Conservation (phyloP, 2,113 vertebrate species). For the Sphyrna mokarran region DNA sequence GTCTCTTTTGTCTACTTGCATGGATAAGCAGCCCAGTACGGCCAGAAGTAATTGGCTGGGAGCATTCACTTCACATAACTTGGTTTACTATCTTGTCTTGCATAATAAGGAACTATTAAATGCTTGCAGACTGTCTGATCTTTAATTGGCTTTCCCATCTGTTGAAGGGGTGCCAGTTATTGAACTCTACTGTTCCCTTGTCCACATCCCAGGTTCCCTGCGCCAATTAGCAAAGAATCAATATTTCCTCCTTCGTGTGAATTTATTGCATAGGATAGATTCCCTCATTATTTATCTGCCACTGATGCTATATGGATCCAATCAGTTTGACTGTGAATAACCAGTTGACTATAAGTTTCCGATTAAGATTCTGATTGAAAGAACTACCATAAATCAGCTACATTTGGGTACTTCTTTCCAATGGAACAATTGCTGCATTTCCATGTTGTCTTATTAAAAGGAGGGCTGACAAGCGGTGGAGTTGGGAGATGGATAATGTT, state of each 20-base stretch:
- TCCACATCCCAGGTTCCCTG: background rate
- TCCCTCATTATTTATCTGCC: background rate
- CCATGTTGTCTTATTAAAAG: background rate
- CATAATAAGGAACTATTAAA: background rate
- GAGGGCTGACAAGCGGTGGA: background rate
- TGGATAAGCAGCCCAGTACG: background rate
- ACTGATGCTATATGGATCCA: background rate
- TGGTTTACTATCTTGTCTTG: background rate
- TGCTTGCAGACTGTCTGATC: background rate
- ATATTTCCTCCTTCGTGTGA: background rate
- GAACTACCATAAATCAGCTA: background rate
- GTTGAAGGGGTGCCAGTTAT: slow-evolving; percentile 6
- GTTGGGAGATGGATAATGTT: background rate
- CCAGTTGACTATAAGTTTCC: background rate
- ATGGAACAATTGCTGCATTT: background rate
- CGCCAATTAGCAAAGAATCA: background rate
- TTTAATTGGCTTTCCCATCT: background rate
- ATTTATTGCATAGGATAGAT: background rate
- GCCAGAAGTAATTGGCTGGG: background rate
- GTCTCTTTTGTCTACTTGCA: background rate
- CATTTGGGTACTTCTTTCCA: background rate
- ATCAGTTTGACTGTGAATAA: background rate
- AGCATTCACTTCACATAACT: background rate
- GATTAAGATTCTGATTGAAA: background rate
- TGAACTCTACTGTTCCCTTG: background rate